Evolutionary conservation across 2,888 invertebrate species (phyloP).

Genomic region (Buathra laborator): DNA sequence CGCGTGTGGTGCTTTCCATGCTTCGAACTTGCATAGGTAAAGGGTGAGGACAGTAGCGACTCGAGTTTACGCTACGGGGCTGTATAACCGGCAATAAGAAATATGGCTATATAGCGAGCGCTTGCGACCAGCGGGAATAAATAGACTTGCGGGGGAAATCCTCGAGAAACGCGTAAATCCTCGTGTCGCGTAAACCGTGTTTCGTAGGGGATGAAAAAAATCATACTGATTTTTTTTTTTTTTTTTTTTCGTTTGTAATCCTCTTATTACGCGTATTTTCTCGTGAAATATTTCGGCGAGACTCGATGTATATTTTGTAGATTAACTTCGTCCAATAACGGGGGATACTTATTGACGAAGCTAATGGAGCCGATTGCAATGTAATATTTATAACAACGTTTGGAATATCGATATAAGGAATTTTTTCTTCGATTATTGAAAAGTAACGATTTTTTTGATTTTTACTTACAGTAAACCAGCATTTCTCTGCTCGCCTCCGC

Average conservation of each 20-base stretch:
- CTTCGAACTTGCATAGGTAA: conserved; percentile 21
- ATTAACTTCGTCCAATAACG: too few species aligned
- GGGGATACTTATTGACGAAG: too few species aligned
- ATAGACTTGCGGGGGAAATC: conserved; percentile 30
- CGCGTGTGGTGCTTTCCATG: conserved; percentile 19
- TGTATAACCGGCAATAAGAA: conserved; percentile 31
- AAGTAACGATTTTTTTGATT: not conserved
- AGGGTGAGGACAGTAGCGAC: conserved; percentile 7
- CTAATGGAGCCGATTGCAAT: too few species aligned
- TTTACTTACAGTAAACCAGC: conserved; percentile 80
- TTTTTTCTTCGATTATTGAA: not conserved
- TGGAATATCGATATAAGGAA: not conserved
- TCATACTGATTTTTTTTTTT: not conserved
- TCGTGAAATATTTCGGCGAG: not conserved
- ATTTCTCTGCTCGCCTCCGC: conserved; percentile 81
- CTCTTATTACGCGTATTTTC: not conserved
- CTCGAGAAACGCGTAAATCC: conserved; percentile 43
- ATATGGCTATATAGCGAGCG: conserved; percentile 14
- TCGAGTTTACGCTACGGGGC: not conserved
- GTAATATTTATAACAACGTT: not conserved
- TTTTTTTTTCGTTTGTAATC: not conserved
- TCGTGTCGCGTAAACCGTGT: not conserved
- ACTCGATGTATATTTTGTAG: not conserved
- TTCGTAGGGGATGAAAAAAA: not conserved
- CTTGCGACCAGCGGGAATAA: conserved; percentile 29